These are phyloP conservation scores for Numenius phaeopus DNA, from an alignment of 2,797 vertebrate genomes.

Conservation along the genomic window DNA sequence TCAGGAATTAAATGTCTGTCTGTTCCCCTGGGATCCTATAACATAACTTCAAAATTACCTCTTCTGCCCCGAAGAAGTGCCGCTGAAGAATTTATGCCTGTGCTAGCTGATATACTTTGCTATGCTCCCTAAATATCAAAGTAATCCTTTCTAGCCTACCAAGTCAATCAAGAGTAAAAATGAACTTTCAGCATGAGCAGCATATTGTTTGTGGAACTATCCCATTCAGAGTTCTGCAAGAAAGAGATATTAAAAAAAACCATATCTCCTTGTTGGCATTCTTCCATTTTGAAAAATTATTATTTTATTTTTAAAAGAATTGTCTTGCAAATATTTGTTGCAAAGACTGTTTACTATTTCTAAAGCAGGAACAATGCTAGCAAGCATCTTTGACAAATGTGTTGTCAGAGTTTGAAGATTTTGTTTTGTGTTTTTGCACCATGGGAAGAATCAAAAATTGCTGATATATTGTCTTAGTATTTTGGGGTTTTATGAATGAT, in stretches of 20 bases:
- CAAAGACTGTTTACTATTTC: not conserved
- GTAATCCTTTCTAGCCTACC: not conserved
- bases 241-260: not conserved
- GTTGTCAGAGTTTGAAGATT: not conserved
- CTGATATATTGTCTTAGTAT: not conserved
- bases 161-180: not conserved
- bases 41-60: not conserved
- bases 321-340: not conserved
- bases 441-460: not conserved
- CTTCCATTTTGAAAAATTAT: not conserved
- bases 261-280: not conserved
- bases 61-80: not conserved
- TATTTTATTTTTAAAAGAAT: not conserved
- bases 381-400: not conserved
- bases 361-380: not conserved
- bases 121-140: not conserved
- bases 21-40: not conserved
- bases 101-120: not conserved
- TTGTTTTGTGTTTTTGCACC: not conserved
- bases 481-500: not conserved
- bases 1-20: not conserved
- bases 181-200: not conserved
- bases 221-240: not conserved
- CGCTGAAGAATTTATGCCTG: not conserved
- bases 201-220: not conserved